Base-by-base conservation (phyloP, 2,888 invertebrate species). In the Spodoptera exigua region DNA sequence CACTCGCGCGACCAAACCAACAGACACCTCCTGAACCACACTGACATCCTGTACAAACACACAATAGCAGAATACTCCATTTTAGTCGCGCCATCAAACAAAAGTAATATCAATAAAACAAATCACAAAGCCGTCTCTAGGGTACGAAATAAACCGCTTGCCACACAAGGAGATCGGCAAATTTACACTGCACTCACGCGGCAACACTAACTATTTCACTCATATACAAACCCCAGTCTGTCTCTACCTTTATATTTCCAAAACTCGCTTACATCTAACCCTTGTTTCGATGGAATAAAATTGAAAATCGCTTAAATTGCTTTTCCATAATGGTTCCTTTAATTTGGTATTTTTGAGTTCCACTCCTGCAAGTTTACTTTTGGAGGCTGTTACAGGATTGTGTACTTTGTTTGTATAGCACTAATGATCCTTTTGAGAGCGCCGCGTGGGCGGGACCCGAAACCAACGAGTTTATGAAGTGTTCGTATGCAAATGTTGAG, bases 151-250 rank as follows among this genome's bases (percentile, higher is more conserved):
- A 89, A 90, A 88, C 85, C 87, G 84, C 84, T 87, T 76, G 76
- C 88, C 90, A 80, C 90, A 86, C 86, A 86, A 90, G 88, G 86
- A 88, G 86, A 80, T 87, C 82, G 80, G 89, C 89, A 92, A 93
- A 93, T 93, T 91, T 90, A 89, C 93, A 90, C 88, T 89, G 89
- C 93, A 89, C 93, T 92, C 85, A 81, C 87, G 79, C 83, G 67
- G 90, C 88, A 82, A 92, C 93, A 91, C 87, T 91, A 85, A 87
- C 90, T 90, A 85, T 90, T 89, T 89, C 86, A 89, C 87, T 87
- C 85, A 85, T 83, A 87, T 80, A 84, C 76, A 76, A 61, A 56
- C 52, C 76, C 85, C 73, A 82, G 68, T 46, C 39, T 74, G 65
- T 14, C 13, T 34, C 18, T 69, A 58, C 59, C 48, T 36, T 13